These are phyloP conservation scores for Pipistrellus pygmaeus DNA, from an alignment of 2,797 vertebrate species.

Conservation along the genomic window DNA sequence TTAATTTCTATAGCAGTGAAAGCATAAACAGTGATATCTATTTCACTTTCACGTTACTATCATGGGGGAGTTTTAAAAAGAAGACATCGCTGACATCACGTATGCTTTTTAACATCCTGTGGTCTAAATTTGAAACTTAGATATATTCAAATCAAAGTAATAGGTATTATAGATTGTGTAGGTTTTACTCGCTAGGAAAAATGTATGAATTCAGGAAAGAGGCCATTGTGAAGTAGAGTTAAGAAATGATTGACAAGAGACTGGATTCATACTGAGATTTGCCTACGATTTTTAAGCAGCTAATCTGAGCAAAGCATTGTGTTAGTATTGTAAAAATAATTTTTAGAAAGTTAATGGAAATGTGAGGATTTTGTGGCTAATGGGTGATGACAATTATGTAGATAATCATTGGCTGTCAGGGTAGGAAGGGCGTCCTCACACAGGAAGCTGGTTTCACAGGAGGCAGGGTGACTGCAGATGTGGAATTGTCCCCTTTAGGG, in stretches of 20 bases:
- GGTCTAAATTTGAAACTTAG: neutral
- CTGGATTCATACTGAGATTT: neutral
- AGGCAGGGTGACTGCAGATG: neutral
- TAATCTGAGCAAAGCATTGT: neutral
- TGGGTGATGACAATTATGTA: neutral
- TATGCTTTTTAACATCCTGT: neutral
- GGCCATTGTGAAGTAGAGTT: neutral
- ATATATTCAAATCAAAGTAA: neutral
- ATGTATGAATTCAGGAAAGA: neutral
- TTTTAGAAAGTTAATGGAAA: neutral
- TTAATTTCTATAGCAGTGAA: neutral
- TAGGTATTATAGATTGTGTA: neutral
- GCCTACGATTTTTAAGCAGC: neutral
- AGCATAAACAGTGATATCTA: neutral
- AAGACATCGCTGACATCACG: neutral
- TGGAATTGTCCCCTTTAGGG: neutral
- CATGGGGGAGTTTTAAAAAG: neutral
- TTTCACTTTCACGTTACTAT: neutral
- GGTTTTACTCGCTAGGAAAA: neutral
- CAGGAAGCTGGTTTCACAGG: neutral
- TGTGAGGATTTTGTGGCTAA: neutral
- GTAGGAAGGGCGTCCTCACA: neutral
- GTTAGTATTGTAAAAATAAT: neutral
- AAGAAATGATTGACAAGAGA: neutral
- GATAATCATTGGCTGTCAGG: neutral